Conservation (phyloP, 2,888 invertebrate genomes). For the Herminia tarsipennalis region DNA sequence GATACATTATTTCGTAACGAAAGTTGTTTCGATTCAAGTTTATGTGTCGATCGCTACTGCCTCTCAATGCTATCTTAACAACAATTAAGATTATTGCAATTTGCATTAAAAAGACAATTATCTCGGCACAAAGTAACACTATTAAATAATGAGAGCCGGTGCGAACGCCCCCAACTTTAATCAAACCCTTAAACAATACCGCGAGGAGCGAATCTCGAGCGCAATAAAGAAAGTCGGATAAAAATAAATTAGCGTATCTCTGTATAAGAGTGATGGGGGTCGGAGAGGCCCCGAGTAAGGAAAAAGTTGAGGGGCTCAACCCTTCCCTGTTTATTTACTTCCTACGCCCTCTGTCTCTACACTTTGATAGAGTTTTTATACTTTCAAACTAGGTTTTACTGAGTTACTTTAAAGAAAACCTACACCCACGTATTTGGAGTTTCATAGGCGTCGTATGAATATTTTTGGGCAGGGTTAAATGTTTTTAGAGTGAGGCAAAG, state of each 20-base stretch:
- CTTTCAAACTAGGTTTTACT: constrained; percentile 25
- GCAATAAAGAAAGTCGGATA: constrained; percentile 77
- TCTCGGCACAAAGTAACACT: constrained; percentile 26
- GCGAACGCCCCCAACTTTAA: constrained; percentile 54
- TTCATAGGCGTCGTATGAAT: no score
- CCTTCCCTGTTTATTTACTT: constrained; percentile 73
- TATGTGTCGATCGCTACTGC: no score
- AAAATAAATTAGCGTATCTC: constrained; percentile 80
- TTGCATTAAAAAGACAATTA: constrained; percentile 40
- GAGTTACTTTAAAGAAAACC: no score
- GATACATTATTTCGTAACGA: no score
- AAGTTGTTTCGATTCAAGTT: no score
- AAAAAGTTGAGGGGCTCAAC: constrained; percentile 79
- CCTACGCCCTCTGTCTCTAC: constrained; percentile 57
- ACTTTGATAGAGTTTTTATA: constrained; percentile 70
- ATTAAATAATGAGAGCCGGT: constrained; percentile 44
- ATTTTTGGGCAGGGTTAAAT: no score
- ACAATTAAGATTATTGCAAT: constrained; percentile 35
- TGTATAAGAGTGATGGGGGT: constrained; percentile 75
- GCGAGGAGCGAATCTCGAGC: constrained; percentile 63
- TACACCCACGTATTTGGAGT: no score
- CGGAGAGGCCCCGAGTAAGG: constrained; percentile 54
- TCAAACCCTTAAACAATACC: constrained; percentile 71
- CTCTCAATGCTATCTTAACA: constrained; percentile 1
- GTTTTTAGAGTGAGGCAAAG: no score